Percentiles rank a stretch among this genome's conserved stretches.
These are phyloP conservation scores for Polydrusus pterygomalis DNA, from an alignment of 2,888 invertebrate species.

Conservation along the genomic window DNA sequence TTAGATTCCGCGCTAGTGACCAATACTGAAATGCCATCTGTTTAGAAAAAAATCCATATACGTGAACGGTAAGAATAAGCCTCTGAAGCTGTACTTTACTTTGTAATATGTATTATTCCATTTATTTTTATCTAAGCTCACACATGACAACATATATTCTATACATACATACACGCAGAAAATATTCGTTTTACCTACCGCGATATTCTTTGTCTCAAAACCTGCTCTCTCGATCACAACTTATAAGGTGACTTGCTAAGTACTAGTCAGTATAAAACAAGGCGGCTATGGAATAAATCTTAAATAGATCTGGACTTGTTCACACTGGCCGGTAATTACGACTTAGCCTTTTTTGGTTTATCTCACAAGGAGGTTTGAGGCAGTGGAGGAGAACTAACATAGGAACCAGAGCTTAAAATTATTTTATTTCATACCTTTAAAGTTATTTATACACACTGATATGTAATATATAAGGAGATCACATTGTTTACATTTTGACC, in stretches of 20 bases:
- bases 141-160: not conserved
- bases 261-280: slow-evolving; percentile 46
- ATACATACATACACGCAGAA: not conserved
- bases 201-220: slow-evolving; percentile 42
- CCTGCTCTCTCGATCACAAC: slow-evolving; percentile 39
- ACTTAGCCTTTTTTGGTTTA: slow-evolving; percentile 51
- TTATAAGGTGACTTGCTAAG: slow-evolving; percentile 52
- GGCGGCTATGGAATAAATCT: slow-evolving; percentile 50
- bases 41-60: not conserved
- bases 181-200: slow-evolving; percentile 34
- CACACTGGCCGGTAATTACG: slow-evolving; percentile 53
- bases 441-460: too few species aligned
- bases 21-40: too few species aligned
- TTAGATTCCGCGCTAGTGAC: too few species aligned
- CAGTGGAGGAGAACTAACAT: slow-evolving; percentile 29
- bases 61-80: not conserved
- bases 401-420: not conserved
- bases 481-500: too few species aligned
- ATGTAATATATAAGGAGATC: too few species aligned
- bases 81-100: too few species aligned
- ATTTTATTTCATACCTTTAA: too few species aligned
- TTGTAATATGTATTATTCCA: too few species aligned
- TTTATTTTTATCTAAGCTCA: too few species aligned
- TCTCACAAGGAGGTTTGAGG: slow-evolving; percentile 33
- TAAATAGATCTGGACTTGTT: slow-evolving; percentile 54